These are phyloP conservation scores for Dasyprocta punctata DNA, from an alignment of 2,113 vertebrate species.

Conservation along the genomic window DNA sequence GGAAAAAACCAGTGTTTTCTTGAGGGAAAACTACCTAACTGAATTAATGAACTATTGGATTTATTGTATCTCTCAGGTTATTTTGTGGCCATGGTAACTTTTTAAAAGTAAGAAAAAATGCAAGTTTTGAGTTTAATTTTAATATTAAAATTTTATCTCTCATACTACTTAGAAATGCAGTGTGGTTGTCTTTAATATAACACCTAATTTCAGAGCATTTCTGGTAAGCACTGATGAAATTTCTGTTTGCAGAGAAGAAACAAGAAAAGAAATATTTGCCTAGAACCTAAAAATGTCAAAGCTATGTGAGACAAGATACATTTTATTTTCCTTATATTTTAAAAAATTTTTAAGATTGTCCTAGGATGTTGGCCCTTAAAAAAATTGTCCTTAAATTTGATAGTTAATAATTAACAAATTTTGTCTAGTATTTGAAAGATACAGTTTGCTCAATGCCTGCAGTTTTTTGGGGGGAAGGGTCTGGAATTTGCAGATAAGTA, in stretches of 20 bases:
- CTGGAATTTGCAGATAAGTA: neutral
- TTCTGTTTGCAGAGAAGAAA: slow-evolving; percentile 10
- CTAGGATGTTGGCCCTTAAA: neutral
- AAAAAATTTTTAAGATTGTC: neutral
- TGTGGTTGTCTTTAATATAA: slow-evolving; percentile 47
- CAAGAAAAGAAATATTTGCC: neutral
- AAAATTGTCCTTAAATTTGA: neutral
- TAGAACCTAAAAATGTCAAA: slow-evolving; percentile 38
- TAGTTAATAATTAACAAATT: neutral
- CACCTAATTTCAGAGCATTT: slow-evolving; percentile 24
- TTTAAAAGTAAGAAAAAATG: slow-evolving; percentile 77
- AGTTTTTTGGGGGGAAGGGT: neutral
- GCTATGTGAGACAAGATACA: neutral
- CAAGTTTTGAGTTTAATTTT: slow-evolving; percentile 59
- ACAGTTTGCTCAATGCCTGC: neutral
- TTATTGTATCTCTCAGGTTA: slow-evolving; percentile 69
- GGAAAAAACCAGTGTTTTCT: slow-evolving; percentile 47
- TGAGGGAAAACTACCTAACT: slow-evolving; percentile 61
- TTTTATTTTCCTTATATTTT: neutral
- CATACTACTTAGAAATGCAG: neutral
- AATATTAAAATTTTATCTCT: slow-evolving; percentile 49
- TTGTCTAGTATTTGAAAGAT: neutral
- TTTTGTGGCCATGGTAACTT: slow-evolving; percentile 80
- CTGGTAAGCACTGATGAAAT: neutral
- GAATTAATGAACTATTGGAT: slow-evolving; percentile 74